Evolutionary conservation across 2,888 invertebrate species (phyloP), one percentile per base, ranked within the genome.

Genomic region (Herminia tarsipennalis): DNA sequence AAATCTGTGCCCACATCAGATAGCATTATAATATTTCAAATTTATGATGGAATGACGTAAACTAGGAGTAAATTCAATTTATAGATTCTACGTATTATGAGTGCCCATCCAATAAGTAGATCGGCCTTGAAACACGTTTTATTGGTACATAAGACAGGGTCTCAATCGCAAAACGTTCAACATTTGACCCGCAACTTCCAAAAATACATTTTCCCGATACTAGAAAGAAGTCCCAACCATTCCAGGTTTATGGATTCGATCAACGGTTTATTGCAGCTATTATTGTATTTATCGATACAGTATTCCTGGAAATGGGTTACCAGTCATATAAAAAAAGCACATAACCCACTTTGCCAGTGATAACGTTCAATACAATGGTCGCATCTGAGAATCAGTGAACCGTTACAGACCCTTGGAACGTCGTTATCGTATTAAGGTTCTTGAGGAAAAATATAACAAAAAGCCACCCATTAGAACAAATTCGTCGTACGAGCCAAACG

Each of bases 381-480:
- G 36, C 50, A 50, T 30, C 25, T 38, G 29, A 22, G 29, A 50
- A 65, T 47, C 57, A 50, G 10, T 41, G 36, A 25, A 32, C 42
- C 58, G 22, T 50, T 40, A 56, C 18, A 48, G 25, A 40, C 42
- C 62, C 40, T 53, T 42, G 20, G 56, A 41, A 32, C 30, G 16
- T 46, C 41, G 45, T 62, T 66, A 61, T 62, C 66, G 53, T 44
- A 47, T 66, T 49, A 61, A 53, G 57, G 47, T 32, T 38, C 43
- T 50, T 25, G 27, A 56, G 32, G 39, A 62, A 50, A 60, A 57
- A 61, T 38, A 35, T 39, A 3, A 18, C 34, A 43, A 46, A 40
- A 61, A 38, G 32, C 38, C 25, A 22, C 2, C 41, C 40, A 65
- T 62, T 65, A 62, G 48, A 53, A 47, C 37, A 42, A 61, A 61